These are phyloP conservation scores for Drosophila acutilabella DNA, from an alignment of 2,888 invertebrate species.

Conservation along the genomic window DNA sequence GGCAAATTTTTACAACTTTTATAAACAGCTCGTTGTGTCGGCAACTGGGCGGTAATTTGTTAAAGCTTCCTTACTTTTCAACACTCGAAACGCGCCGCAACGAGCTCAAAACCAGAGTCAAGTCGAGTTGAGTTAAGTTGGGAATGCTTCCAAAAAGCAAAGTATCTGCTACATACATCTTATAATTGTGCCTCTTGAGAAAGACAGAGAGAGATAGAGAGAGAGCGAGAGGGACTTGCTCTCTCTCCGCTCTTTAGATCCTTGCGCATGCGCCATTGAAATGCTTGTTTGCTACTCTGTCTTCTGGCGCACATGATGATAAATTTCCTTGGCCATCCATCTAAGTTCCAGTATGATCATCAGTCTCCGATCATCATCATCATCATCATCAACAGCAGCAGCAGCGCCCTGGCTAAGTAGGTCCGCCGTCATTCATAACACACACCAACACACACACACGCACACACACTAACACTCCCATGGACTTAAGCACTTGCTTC, in stretches of 20 bases:
- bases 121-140: background rate
- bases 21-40: slow-evolving; percentile 64
- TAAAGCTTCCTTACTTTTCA: slow-evolving; percentile 84
- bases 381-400: slow-evolving; percentile 34
- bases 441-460: slow-evolving; percentile 31
- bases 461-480: slow-evolving; percentile 27
- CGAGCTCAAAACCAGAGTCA: slow-evolving; percentile 8
- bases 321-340: slow-evolving; percentile 69
- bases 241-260: slow-evolving; percentile 54
- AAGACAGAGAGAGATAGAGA: background rate
- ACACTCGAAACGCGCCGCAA: slow-evolving; percentile 70
- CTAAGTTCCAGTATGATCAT: slow-evolving; percentile 51
- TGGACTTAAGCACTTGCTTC: slow-evolving; percentile 75
- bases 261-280: slow-evolving; percentile 64
- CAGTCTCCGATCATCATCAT: slow-evolving; percentile 19
- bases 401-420: slow-evolving; percentile 62
- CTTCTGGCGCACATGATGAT: slow-evolving; percentile 67
- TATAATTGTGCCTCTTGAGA: slow-evolving; percentile 62
- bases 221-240: background rate
- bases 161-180: slow-evolving; percentile 41
- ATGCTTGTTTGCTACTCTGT: slow-evolving; percentile 65
- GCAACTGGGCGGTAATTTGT: slow-evolving; percentile 83
- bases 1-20: slow-evolving; percentile 76
- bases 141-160: slow-evolving; percentile 28
- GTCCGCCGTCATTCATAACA: slow-evolving; percentile 64